phyloP scores from a whole-genome alignment of 2,797 vertebrate species.

The Glossophaga mutica region DNA sequence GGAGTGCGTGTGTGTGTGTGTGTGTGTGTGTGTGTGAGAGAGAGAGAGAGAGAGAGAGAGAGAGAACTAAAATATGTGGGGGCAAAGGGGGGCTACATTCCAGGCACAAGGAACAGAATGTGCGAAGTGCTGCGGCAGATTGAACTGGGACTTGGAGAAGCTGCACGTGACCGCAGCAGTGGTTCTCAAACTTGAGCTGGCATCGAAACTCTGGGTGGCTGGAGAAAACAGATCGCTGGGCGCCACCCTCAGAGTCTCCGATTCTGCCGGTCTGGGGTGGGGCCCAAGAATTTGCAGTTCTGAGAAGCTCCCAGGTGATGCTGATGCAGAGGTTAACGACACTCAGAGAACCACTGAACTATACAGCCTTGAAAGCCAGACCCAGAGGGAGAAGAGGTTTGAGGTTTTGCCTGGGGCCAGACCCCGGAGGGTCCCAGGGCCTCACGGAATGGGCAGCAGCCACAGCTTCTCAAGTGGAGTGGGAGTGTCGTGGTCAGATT shows the following conservation, averaged over 20 bases:
- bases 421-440: fast-evolving
- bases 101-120: background rate
- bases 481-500: background rate
- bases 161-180: background rate
- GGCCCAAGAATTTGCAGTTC: background rate
- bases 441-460: too few species aligned
- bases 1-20: background rate
- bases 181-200: background rate
- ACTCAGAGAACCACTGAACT: background rate
- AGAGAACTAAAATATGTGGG: too few species aligned
- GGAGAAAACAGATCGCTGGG: too few species aligned
- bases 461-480: background rate
- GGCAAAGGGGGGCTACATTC: background rate
- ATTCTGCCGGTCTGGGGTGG: background rate
- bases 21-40: background rate
- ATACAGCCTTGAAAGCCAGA: background rate
- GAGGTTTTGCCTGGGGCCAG: background rate
- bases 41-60: too few species aligned
- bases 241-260: background rate
- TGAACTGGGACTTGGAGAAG: background rate
- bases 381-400: background rate
- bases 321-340: background rate
- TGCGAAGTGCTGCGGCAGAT: background rate
- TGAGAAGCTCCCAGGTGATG: background rate
- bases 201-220: background rate